A percentile compares a stretch with the other conserved stretches of the same genome.
Conservation (phyloP, 2,113 vertebrate genomes). For the Puma concolor region DNA sequence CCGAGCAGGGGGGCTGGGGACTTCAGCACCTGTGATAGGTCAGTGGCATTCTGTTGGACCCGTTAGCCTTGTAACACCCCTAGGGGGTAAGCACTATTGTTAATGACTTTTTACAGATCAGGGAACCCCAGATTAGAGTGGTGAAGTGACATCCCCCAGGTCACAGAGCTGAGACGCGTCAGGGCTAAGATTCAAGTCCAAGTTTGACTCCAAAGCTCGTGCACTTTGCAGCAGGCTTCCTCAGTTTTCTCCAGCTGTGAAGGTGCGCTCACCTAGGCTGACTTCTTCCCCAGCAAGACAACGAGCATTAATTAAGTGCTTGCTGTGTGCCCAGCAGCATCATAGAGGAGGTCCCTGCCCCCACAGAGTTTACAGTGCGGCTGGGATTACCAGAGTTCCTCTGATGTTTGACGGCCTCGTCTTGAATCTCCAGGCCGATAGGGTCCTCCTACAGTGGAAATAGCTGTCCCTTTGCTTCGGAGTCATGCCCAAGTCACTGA, state of each 20-base stretch:
- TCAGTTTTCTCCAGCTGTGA: not conserved
- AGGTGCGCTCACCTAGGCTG: not conserved
- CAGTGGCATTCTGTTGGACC: not conserved
- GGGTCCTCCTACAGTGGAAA: not conserved
- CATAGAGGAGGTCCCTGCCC: not conserved
- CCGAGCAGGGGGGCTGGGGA: no score
- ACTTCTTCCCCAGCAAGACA: not conserved
- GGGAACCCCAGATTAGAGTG: not conserved
- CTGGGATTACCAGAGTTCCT: not conserved
- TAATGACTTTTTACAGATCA: not conserved
- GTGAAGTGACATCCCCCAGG: not conserved
- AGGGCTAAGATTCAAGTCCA: not conserved
- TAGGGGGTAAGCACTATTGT: not conserved
- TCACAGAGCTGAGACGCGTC: not conserved
- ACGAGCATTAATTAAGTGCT: not conserved
- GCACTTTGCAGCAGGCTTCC: not conserved
- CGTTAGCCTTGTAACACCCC: not conserved
- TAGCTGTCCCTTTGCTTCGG: not conserved
- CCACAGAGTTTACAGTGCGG: not conserved
- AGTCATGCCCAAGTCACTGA: not conserved
- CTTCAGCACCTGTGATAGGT: rapidly evolving
- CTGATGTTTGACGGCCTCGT: not conserved
- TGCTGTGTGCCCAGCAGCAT: not conserved
- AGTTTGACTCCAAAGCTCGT: not conserved
- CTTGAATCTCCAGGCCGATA: not conserved